Conservation (phyloP, 2,113 vertebrate species). For the Puffinus mauretanicus region DNA sequence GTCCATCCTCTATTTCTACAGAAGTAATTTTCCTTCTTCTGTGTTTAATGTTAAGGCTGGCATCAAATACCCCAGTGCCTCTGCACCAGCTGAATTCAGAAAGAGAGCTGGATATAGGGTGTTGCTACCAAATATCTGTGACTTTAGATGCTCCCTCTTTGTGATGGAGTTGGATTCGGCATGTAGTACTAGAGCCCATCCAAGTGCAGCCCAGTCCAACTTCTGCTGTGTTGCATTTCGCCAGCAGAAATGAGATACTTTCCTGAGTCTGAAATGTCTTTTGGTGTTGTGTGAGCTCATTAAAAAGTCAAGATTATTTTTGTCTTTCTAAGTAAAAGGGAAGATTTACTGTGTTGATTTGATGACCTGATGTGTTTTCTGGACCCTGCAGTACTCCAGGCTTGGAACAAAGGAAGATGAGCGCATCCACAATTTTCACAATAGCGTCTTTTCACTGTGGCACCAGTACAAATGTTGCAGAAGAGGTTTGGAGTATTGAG, state of each 20-base stretch:
- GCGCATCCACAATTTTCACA: neutral
- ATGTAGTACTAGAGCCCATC: neutral
- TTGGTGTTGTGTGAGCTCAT: slow-evolving; percentile 42
- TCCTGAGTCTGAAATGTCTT: slow-evolving; percentile 48
- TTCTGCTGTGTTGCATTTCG: neutral
- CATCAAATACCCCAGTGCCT: neutral
- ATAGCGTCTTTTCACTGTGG: slow-evolving; percentile 12
- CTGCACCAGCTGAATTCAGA: neutral
- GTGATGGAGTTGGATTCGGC: neutral
- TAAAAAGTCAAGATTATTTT: slow-evolving; percentile 59
- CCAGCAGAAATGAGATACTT: slow-evolving; percentile 60
- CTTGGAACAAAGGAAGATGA: slow-evolving; percentile 49
- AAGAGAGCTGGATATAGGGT: neutral
- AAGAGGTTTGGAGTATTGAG: neutral
- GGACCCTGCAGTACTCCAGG: neutral
- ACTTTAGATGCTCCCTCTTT: neutral
- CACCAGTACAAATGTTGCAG: neutral
- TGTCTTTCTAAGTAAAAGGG: slow-evolving; percentile 65
- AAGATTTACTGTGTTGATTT: slow-evolving; percentile 63
- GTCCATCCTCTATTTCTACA: neutral
- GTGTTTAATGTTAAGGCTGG: neutral
- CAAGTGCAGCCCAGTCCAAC: slow-evolving; percentile 5
- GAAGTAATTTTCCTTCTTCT: neutral
- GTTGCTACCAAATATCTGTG: neutral
- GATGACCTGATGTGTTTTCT: slow-evolving; percentile 63